These are phyloP conservation scores for Stegodyphus dumicola DNA, from an alignment of 1,140 invertebrate species.

Conservation along the genomic window DNA sequence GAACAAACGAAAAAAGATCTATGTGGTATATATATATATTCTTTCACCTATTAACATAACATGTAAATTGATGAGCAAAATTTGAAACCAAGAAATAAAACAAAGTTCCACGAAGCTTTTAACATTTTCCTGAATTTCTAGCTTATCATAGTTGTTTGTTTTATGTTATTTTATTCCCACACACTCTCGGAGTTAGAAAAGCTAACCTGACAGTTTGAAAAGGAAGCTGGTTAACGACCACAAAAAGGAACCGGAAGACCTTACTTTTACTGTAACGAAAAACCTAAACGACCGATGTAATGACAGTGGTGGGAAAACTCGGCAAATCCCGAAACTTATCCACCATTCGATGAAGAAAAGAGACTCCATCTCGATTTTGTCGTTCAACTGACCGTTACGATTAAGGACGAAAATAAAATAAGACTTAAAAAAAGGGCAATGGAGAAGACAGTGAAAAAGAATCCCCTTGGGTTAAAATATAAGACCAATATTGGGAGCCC, in stretches of 20 bases:
- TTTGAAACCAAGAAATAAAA: too few species aligned
- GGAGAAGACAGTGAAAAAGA: slow-evolving; percentile 43
- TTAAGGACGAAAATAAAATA: slow-evolving; percentile 13
- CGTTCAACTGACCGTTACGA: slow-evolving; percentile 48
- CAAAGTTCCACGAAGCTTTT: too few species aligned
- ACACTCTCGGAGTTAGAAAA: too few species aligned
- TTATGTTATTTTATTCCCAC: too few species aligned
- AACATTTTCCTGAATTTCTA: too few species aligned
- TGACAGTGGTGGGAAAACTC: slow-evolving; percentile 18
- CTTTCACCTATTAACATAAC: too few species aligned
- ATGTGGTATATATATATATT: too few species aligned
- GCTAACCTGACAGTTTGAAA: too few species aligned
- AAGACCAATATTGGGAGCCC: slow-evolving; percentile 16
- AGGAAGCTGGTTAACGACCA: slow-evolving; percentile 3
- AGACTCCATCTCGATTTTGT: slow-evolving; percentile 25
- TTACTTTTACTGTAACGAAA: background rate
- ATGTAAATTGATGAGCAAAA: too few species aligned
- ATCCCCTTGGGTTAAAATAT: slow-evolving; percentile 17
- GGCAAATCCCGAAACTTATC: slow-evolving; percentile 20
- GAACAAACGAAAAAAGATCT: too few species aligned
- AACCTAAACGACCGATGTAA: slow-evolving; percentile 13
- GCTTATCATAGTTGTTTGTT: too few species aligned
- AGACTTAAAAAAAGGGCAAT: background rate
- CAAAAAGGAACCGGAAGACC: background rate
- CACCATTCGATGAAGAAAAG: slow-evolving; percentile 2